These are phyloP conservation scores for Ailuropoda melanoleuca DNA, from an alignment of 2,113 vertebrate genomes.

Conservation along the genomic window DNA sequence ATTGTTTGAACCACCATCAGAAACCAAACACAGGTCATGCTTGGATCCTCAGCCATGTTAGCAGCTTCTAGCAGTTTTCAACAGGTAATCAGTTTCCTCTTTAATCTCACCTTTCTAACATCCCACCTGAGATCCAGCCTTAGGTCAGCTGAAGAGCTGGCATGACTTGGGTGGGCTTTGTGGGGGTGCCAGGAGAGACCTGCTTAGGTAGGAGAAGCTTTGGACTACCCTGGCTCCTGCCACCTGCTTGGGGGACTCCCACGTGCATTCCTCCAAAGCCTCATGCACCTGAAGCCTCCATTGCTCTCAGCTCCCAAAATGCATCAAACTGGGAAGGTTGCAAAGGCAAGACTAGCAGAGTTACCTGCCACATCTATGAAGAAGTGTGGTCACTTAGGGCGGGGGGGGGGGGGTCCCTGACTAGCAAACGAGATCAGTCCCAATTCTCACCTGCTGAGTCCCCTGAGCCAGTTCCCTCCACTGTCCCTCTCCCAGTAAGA, in stretches of 20 bases:
- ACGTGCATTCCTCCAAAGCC: background rate
- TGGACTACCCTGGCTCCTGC: background rate
- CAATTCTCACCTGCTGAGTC: background rate
- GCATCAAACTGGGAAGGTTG: background rate
- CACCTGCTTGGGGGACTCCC: background rate
- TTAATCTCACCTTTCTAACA: background rate
- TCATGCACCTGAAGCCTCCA: background rate
- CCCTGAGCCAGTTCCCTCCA: background rate
- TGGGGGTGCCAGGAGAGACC: background rate
- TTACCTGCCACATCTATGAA: background rate
- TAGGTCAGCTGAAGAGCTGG: background rate
- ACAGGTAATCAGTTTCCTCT: background rate
- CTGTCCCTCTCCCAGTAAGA: background rate
- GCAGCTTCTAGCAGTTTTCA: background rate
- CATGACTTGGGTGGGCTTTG: background rate
- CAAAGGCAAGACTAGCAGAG: background rate
- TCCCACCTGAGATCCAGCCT: background rate
- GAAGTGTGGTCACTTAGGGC: background rate
- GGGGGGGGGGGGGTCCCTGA: rapidly evolving
- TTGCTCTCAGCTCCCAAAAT: background rate
- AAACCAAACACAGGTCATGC: background rate
- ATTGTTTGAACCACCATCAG: background rate
- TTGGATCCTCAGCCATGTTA: background rate
- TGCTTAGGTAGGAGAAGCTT: background rate
- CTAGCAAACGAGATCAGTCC: background rate